Conservation (phyloP, 1,140 invertebrate species). For the Ptiloglossa arizonensis region DNA sequence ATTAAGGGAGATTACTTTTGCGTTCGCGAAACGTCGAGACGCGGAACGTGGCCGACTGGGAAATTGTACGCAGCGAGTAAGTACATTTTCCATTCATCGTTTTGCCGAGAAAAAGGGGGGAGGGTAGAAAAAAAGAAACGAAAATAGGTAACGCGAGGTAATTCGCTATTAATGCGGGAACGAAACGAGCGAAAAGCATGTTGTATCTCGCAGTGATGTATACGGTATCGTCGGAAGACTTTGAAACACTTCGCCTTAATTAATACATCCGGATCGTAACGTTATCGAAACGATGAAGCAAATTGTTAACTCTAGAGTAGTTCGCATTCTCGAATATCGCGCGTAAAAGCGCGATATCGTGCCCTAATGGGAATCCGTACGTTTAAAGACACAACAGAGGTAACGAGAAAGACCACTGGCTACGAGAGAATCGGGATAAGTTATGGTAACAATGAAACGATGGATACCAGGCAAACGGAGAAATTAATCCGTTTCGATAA, state of each 20-base stretch:
- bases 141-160: too few species aligned
- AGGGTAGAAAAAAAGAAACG: too few species aligned
- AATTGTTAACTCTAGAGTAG: constrained; percentile 31
- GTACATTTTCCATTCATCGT: background rate
- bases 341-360: constrained; percentile 23
- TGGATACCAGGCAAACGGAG: background rate
- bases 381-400: constrained; percentile 37
- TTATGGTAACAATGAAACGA: constrained; percentile 35
- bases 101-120: too few species aligned
- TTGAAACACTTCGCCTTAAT: background rate
- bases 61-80: background rate
- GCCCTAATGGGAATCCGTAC: constrained; percentile 5
- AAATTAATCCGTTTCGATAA: constrained; percentile 15
- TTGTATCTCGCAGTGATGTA: background rate
- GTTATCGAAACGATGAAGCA: constrained; percentile 12
- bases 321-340: constrained; percentile 27
- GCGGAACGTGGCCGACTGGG: background rate
- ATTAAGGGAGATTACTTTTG: constrained; percentile 2
- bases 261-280: constrained; percentile 6
- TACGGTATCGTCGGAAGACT: background rate
- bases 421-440: constrained; percentile 13
- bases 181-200: background rate
- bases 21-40: background rate
- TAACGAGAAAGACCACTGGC: constrained; percentile 20
- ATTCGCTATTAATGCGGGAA: background rate